Conservation (phyloP, 2,888 invertebrate species). For the Chaetogeoica ovagalla region DNA sequence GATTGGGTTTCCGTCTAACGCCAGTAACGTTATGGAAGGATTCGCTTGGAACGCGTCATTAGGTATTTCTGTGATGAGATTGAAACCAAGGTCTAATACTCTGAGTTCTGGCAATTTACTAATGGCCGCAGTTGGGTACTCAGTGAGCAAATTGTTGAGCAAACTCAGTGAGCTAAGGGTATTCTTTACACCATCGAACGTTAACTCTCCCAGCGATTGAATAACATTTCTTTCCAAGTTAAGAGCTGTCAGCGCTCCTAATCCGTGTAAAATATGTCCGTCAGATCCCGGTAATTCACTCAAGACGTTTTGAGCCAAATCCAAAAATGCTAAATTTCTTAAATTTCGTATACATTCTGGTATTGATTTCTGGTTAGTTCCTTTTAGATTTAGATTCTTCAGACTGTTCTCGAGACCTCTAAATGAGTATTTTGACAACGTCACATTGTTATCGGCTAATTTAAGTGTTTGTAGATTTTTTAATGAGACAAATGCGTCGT, state of each 20-base stretch:
- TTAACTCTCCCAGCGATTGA: constrained; percentile 73
- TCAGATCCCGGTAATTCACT: constrained; percentile 75
- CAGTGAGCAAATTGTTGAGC: constrained; percentile 83
- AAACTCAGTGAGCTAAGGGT: constrained; percentile 86
- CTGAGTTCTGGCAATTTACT: constrained; percentile 76
- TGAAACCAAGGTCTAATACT: constrained; percentile 88
- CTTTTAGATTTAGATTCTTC: constrained; percentile 88
- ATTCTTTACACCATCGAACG: constrained; percentile 78
- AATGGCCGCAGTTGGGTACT: constrained; percentile 82
- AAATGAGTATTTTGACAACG: constrained; percentile 71
- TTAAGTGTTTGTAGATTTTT: constrained; percentile 77
- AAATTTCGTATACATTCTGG: constrained; percentile 79
- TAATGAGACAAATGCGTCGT: constrained; percentile 75
- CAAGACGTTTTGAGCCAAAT: constrained; percentile 85
- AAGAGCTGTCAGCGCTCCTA: constrained; percentile 80
- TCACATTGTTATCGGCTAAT: constrained; percentile 84
- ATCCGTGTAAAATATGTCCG: constrained; percentile 73
- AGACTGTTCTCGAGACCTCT: constrained; percentile 78
- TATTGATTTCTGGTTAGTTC: constrained; percentile 77
- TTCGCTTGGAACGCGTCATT: constrained; percentile 78
- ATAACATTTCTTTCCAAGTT: constrained; percentile 87
- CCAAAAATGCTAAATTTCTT: constrained; percentile 80
- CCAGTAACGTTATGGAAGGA: constrained; percentile 81
- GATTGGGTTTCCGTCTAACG: constrained; percentile 88
- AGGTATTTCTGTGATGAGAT: constrained; percentile 80